Conservation (phyloP, 2,113 vertebrate genomes). For the Hydropotes inermis region DNA sequence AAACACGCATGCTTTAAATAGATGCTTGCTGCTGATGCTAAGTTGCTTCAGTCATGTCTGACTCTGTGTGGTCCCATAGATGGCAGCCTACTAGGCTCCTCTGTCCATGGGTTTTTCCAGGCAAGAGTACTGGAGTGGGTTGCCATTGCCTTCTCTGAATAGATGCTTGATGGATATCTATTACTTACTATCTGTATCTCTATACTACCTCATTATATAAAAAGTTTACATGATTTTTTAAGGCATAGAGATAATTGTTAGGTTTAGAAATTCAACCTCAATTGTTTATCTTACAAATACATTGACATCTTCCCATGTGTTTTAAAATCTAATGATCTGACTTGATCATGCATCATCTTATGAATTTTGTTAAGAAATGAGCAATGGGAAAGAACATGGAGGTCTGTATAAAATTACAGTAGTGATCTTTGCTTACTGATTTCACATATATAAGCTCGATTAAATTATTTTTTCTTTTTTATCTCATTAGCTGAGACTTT, state of each 20-base stretch:
- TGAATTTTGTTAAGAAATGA: slow-evolving; percentile 53
- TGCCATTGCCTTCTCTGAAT: background rate
- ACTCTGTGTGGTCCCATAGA: background rate
- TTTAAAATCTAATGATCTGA: slow-evolving; percentile 55
- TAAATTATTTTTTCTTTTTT: slow-evolving; percentile 28
- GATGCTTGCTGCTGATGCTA: background rate
- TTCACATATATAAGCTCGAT: background rate
- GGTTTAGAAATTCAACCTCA: slow-evolving; percentile 56
- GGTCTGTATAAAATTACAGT: background rate
- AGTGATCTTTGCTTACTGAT: slow-evolving; percentile 28
- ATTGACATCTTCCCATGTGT: slow-evolving; percentile 46
- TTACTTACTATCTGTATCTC: background rate
- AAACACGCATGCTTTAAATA: background rate
- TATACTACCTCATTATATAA: slow-evolving; percentile 47
- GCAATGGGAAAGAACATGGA: background rate
- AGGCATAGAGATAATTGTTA: slow-evolving; percentile 62
- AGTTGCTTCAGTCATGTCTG: accelerated
- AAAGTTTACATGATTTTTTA: slow-evolving; percentile 56
- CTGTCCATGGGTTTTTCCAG: background rate
- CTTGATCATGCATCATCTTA: slow-evolving; percentile 49
- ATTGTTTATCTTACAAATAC: slow-evolving; percentile 64
- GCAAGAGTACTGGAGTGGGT: background rate
- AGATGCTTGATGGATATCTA: slow-evolving; percentile 51
- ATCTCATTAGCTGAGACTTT: background rate
- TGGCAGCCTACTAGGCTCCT: background rate